Conservation (phyloP, 2,888 invertebrate species). For the Cataglyphis cursor region DNA sequence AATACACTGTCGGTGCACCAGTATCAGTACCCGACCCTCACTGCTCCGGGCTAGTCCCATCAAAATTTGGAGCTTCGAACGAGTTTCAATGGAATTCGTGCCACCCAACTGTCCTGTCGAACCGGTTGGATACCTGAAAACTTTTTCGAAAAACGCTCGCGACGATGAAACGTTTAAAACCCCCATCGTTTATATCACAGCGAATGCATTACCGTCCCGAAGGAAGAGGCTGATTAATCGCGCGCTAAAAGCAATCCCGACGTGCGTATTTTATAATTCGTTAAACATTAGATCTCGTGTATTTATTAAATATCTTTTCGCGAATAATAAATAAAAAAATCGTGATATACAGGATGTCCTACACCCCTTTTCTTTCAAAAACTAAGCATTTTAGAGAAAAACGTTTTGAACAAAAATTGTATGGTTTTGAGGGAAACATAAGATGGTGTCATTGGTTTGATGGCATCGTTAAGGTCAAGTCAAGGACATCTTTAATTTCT, state of each 20-base stretch:
- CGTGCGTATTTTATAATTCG: conserved; percentile 7
- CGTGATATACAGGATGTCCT: neutral
- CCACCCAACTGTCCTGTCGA: conserved; percentile 76
- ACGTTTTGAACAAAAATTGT: no score
- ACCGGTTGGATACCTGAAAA: conserved; percentile 66
- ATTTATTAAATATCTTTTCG: neutral
- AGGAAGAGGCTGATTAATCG: conserved; percentile 11
- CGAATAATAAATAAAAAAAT: neutral
- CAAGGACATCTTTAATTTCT: no score
- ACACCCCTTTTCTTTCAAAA: no score
- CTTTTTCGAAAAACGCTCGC: conserved; percentile 61
- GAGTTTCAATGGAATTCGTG: conserved; percentile 82
- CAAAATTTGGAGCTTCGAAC: conserved; percentile 84
- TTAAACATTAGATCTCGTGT: neutral
- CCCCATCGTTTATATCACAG: conserved; percentile 53
- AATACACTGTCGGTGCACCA: conserved; percentile 87
- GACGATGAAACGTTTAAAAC: conserved; percentile 59
- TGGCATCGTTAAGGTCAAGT: no score
- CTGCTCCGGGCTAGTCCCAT: conserved; percentile 78
- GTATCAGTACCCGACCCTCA: conserved; percentile 84
- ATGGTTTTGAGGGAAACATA: no score
- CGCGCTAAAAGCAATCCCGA: neutral
- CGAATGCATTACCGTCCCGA: conserved; percentile 32
- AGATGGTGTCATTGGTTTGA: no score
- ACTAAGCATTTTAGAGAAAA: no score